Percentiles rank a stretch among this genome's conserved stretches.
Conservation (phyloP, 2,797 vertebrate species). For the Falco cherrug region DNA sequence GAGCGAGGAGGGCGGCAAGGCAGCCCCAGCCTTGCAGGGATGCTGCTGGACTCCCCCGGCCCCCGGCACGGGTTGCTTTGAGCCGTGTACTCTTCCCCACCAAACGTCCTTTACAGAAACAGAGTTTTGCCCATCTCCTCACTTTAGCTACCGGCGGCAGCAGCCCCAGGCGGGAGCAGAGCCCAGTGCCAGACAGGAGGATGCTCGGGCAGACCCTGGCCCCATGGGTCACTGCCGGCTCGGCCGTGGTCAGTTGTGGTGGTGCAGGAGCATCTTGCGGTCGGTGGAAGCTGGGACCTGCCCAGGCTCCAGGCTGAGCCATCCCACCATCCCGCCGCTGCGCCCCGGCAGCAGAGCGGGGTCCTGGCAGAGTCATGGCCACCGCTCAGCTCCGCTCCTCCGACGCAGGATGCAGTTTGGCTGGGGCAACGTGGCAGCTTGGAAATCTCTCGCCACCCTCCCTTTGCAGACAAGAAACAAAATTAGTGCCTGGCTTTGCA, state of each 20-base stretch:
- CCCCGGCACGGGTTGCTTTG: background rate
- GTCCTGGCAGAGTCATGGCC: background rate
- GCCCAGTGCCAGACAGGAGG: accelerated
- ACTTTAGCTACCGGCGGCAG: accelerated
- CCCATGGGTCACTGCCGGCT: accelerated
- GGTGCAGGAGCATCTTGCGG: background rate
- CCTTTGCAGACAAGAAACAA: background rate
- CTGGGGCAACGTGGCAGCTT: background rate
- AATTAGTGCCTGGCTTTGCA: background rate
- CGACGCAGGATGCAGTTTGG: accelerated
- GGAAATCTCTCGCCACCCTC: background rate
- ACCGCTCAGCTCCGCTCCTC: background rate
- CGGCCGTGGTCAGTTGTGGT: background rate
- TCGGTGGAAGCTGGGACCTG: too few species aligned
- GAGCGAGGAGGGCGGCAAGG: background rate
- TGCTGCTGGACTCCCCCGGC: background rate
- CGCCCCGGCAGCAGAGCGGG: background rate
- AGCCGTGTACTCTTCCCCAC: background rate
- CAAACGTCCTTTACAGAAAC: background rate
- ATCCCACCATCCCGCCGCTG: accelerated
- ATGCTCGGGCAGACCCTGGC: background rate
- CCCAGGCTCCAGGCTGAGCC: background rate
- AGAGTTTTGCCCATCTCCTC: background rate
- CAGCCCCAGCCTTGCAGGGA: accelerated
- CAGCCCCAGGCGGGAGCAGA: background rate